Evolutionary conservation across 2,113 vertebrate genomes (phyloP), one percentile per base, ranked within the genome.

Genomic region (Leptodactylus fuscus): DNA sequence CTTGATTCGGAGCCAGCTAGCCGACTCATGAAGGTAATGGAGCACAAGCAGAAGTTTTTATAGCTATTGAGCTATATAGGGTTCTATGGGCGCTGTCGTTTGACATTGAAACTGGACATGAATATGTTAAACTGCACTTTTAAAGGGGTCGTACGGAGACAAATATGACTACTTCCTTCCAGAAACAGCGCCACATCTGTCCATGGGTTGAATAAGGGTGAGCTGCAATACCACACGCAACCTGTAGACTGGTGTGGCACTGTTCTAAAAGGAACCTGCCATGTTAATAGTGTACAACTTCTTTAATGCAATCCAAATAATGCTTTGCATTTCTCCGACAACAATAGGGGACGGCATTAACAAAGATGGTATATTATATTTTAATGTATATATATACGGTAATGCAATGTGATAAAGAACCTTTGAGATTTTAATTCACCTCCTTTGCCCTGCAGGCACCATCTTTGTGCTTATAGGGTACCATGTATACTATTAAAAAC

Each of bases 1-100:
- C 77, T 41, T 44, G 77, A 80, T 62, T 44, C 36, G 27, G n/a
- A 62, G 53, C 76, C 76, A 60, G 55, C 51, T n/a, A 38, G 20
- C 9, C 36, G 76, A 53, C 41, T 60, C 53, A 44, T 32, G 48
- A 32, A 38, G 16, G 3, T 29, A 76, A 76, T 34, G 74, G 74
- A 32, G 46, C 18, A 46, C 65, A 36, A 69, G 65, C 32, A 69
- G 65, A 69, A 67, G 2, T 51, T 69, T 69, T 69, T 69, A 69
- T 69, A 22, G 65, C 3, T 62, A 29, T 62, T 65, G 27, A 65
- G 58, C 24, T 65, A 32, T 18, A 18, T 13, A 65, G 1, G 62
- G 29, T 67, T 67, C 32, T 67, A 36, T 18, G n/a, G n/a, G n/a
- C 3, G 0, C 58, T 29, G 58, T 2, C n/a, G 4, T 34, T 67